Percentiles rank a stretch among this genome's conserved stretches.
These are phyloP conservation scores for Polietes domitor DNA, from an alignment of 2,888 invertebrate species.

Conservation along the genomic window DNA sequence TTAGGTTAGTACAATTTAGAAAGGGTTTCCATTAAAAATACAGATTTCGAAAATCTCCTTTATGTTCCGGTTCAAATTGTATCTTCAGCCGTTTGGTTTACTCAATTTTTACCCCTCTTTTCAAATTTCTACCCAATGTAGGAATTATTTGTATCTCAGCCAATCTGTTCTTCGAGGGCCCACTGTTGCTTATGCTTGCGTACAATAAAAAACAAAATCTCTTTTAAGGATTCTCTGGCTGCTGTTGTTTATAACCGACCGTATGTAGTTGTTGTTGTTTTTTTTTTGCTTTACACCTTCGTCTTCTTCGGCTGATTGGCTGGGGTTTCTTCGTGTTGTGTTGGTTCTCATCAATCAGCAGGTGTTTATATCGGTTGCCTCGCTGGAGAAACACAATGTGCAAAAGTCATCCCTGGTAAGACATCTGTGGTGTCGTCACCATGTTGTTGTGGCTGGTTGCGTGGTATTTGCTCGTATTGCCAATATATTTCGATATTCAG, in stretches of 20 bases:
- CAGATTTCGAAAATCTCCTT: too few species aligned
- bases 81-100: too few species aligned
- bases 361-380: constrained; percentile 18
- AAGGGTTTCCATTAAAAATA: too few species aligned
- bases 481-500: not conserved
- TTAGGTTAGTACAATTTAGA: too few species aligned
- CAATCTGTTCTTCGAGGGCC: too few species aligned
- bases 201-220: constrained; percentile 7
- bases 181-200: not conserved
- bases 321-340: not conserved
- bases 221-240: constrained; percentile 25
- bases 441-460: not conserved
- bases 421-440: constrained; percentile 25
- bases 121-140: too few species aligned
- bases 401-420: not conserved
- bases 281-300: constrained; percentile 26
- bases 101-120: too few species aligned
- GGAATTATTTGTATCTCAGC: too few species aligned
- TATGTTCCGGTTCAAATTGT: too few species aligned
- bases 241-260: constrained; percentile 6
- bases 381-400: constrained; percentile 5
- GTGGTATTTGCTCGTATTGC: not conserved
- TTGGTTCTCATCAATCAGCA: constrained; percentile 22
- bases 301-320: not conserved
- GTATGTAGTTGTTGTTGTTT: not conserved